Evolutionary conservation across 2,888 invertebrate genomes (phyloP).

Genomic region (Calephelis perditalis): DNA sequence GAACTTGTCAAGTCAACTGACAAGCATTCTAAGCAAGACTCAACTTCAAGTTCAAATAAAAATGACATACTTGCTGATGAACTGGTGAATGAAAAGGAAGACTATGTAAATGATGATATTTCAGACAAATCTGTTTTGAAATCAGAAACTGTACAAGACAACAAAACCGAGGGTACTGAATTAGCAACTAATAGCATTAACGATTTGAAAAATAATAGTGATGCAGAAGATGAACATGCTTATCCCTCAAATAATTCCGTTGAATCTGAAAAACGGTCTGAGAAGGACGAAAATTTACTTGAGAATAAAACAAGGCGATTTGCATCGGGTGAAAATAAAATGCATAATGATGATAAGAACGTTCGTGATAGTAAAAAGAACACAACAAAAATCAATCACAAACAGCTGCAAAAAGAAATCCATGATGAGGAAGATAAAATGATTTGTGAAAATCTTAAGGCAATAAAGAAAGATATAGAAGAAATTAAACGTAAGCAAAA

Average conservation of each 20-base stretch:
- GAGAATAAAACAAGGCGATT: background rate
- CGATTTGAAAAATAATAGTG: too few species aligned
- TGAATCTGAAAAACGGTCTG: background rate
- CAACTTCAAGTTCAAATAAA: background rate
- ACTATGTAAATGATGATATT: background rate
- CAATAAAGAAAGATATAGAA: constrained; percentile 3
- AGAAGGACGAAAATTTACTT: background rate
- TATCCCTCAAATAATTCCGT: background rate
- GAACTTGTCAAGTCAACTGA: background rate
- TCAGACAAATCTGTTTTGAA: background rate
- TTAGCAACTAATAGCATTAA: background rate
- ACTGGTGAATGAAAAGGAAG: background rate
- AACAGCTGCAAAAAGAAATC: background rate
- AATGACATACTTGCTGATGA: background rate
- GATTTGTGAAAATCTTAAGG: background rate
- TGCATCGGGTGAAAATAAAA: background rate
- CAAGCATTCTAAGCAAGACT: background rate
- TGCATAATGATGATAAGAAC: background rate
- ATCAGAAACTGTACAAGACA: background rate
- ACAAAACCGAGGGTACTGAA: background rate
- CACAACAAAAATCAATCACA: background rate
- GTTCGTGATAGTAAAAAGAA: background rate
- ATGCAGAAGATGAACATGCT: background rate
- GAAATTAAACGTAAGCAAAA: background rate
- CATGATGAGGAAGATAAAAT: background rate